Base-by-base conservation (phyloP, 2,113 vertebrate species). In the Myotis lucifugus region DNA sequence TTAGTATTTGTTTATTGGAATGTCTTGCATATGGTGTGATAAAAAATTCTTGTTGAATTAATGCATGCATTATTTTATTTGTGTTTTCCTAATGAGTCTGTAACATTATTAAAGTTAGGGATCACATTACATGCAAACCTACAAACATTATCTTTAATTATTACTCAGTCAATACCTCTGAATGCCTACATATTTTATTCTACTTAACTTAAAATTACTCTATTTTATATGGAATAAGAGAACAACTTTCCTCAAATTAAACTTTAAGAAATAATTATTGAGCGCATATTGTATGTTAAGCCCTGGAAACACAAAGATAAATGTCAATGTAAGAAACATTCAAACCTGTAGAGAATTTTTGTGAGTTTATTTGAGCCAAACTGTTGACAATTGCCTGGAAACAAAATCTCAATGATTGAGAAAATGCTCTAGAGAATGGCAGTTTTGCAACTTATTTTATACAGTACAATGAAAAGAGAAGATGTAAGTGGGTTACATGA, bases 71-170 rank as follows among this genome's bases (percentile, higher is more conserved):
- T 78, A 67, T 83, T 92, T 89, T 82, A 89, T 81, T 85, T 97
- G 3, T 46, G 14, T 85, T 89, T 81, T 82, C 9, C 54, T 37
- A 61, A 17, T 92, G 76, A 61, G 4, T 42, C 54, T 83, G 13
- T 25, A 87, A 86, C 34, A 52, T 86, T 86, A 32, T 48, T 78
- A 67, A 93, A 90, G 29, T 89, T 66, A 87, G 0, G 40, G 27
- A 84, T 79, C 27, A 56, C 8, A 66, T 77, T 3, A 56, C 34
- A 86, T 25, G 23, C 14, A 73, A 73, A 40, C 18, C 23, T 61
- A 37, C 64, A 74, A 72, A 70, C 11, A 66, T 77, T 93, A 70
- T 40, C 48, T 95, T 90, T 89, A 70, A 86, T 88, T 93, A 72
- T 82, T 29, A 89, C 8, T 78, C 23, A 91, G 46, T 50, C 73